Base-by-base conservation (phyloP, 2,797 vertebrate species). In the Taenioides sp. region DNA sequence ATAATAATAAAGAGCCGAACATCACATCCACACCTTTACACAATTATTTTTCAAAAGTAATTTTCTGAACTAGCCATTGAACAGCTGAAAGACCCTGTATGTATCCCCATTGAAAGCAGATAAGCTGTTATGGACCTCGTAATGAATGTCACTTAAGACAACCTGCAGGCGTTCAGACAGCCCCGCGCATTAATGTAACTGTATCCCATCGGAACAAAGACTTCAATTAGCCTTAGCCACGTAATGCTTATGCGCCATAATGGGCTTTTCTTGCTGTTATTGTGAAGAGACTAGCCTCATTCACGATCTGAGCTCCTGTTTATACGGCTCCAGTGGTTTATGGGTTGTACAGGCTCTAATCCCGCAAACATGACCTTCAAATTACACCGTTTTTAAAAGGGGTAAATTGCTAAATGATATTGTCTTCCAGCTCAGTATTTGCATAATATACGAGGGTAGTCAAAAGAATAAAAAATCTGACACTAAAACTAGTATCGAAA, bases 261-360 rank as follows among this genome's bases (percentile, higher is more conserved):
- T 64, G 62, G 37, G 62, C 62, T 64, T 64, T 60, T 43, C 62
- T 23, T 23, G 37, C 37, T 3, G 86, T 87, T 84, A 88, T 78
- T 68, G 58, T 70, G 79, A 81, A 57, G 23, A 57, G 50, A 52
- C 17, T n/a, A 52, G 52, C 52, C 20, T 20, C 52, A 22, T 54
- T 54, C 52, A 54, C n/a, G 7, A 54, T n/a, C 7, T 22, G 4
- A 23, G 54, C 54, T 23, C 10, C n/a, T 23, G 54, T 25, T 23
- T 57, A 9, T 23, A 23, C 10, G 9, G 52, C 18, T n/a, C 6
- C n/a, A 5, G 9, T 54, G n/a, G 9, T 22, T 54, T 54, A 37
- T 37, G 34, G 34, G 2, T 37, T 22, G n/a, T 22, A 22, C 52
- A 12, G 20, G 52, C 22, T 23, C 22, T 57, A 57, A 57, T 57